Evolutionary conservation across 2,888 invertebrate species (phyloP), one percentile per base, ranked within the genome.

Genomic region (Nasonovia ribisnigri): DNA sequence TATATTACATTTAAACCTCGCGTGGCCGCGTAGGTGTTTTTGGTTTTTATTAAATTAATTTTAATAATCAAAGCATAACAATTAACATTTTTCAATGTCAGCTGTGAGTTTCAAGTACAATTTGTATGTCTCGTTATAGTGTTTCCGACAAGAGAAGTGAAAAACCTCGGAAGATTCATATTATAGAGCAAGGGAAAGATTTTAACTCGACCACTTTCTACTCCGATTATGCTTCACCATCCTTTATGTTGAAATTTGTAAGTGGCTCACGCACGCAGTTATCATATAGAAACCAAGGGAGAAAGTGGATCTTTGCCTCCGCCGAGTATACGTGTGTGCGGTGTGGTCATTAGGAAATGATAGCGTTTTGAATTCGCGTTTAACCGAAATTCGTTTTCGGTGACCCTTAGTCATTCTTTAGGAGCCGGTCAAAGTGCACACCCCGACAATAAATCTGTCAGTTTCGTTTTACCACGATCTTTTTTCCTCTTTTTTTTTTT

Each of bases 231-330:
- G 51, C 67, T 84, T 67, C 46, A 8, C 93, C 67, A 51, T 88
- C 88, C 88, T 90, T 90, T 93, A 86, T 43, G 67, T 90, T 26
- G 60, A 90, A 93, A 93, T 93, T 93, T 86, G 90, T 93, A 93
- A 93, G 93, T 93, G 90, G 93, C 93, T 93, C 93, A 93, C 93
- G 93, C 93, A 67, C 93, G 67, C 86, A 90, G 86, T 87, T 90
- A 90, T 93, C 86, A 84, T 93, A 91, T 8, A 43, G 92, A 51
- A 51, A 77, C 88, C 6, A 24, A 36, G 29, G 36, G 60, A 26
- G 60, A 67, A 36, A 87, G 88, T n/a, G 54, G 88, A 42, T n/a
- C 77, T 88, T 48, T 77, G 57, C 93, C 42, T 60, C 29, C 24
- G 10, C 48, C 11, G 84, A 42, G 29, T 8, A 36, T 90, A 86